Evolutionary conservation across 2,888 invertebrate genomes (phyloP).

Genomic region (Coenonympha glycerion): DNA sequence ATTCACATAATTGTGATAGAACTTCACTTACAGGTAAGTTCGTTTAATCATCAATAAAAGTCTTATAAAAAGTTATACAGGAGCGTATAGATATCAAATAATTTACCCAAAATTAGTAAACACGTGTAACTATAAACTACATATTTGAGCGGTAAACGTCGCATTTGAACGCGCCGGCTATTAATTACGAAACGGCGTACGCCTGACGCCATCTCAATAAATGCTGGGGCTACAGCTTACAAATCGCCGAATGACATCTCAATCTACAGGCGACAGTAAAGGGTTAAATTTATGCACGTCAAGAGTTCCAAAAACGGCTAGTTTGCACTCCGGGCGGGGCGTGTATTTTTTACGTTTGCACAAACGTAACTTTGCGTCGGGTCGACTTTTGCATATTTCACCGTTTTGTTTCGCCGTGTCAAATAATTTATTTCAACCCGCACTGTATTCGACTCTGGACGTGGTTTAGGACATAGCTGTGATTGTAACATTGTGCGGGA

Average conservation of each 20-base stretch:
- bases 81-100: not conserved
- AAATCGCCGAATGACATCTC: slow-evolving; percentile 46
- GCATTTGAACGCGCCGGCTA: not conserved
- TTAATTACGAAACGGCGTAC: slow-evolving; percentile 11
- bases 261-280: slow-evolving; percentile 38
- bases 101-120: not conserved
- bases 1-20: too few species aligned
- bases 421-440: slow-evolving; percentile 33
- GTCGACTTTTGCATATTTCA: slow-evolving; percentile 35
- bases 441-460: slow-evolving; percentile 26
- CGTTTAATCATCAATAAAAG: too few species aligned
- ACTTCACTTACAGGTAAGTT: too few species aligned
- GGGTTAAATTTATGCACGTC: slow-evolving; percentile 36
- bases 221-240: slow-evolving; percentile 25
- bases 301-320: slow-evolving; percentile 32
- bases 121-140: not conserved
- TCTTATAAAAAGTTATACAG: too few species aligned
- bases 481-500: slow-evolving; percentile 23
- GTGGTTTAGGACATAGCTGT: slow-evolving; percentile 27
- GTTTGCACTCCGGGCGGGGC: slow-evolving; percentile 25
- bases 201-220: slow-evolving; percentile 12
- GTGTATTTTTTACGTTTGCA: slow-evolving; percentile 34
- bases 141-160: slow-evolving; percentile 4
- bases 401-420: slow-evolving; percentile 32
- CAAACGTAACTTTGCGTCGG: slow-evolving; percentile 33